Percentiles rank a stretch among this genome's conserved stretches.
phyloP scores from a whole-genome alignment of 2,797 vertebrate species.

The Gallinago nigripennis region DNA sequence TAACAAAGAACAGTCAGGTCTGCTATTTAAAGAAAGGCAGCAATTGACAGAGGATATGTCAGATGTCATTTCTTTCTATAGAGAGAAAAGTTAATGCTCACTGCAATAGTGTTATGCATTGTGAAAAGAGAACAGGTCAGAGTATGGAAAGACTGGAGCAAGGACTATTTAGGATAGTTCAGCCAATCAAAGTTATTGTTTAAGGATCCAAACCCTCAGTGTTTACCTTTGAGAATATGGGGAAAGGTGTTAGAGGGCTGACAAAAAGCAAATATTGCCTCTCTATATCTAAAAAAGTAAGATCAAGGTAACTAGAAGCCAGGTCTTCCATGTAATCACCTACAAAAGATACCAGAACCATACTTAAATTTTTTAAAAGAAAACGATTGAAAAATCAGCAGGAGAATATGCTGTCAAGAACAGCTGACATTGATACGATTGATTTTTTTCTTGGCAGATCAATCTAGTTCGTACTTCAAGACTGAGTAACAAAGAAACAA shows the following conservation, averaged over 20 bases:
- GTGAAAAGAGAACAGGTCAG: neutral
- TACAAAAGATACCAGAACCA: neutral
- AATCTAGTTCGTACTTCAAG: neutral
- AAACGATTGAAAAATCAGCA: neutral
- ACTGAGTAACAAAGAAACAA: constrained; percentile 6
- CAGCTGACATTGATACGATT: neutral
- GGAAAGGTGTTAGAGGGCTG: neutral
- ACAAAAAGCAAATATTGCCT: neutral
- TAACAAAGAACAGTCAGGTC: neutral
- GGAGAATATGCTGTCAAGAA: neutral
- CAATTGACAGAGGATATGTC: neutral
- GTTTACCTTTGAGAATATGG: neutral
- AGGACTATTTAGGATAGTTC: neutral
- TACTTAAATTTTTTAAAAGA: neutral
- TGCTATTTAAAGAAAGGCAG: neutral
- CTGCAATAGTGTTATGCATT: neutral
- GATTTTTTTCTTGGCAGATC: neutral
- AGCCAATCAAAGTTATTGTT: neutral
- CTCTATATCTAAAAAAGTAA: neutral
- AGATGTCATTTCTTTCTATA: neutral
- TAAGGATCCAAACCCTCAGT: neutral
- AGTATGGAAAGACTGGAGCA: neutral
- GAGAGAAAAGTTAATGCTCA: neutral
- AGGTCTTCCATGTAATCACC: fast-evolving
- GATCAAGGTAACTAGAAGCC: neutral